Base-by-base conservation (phyloP, 2,888 invertebrate genomes). In the Zygaena filipendulae region DNA sequence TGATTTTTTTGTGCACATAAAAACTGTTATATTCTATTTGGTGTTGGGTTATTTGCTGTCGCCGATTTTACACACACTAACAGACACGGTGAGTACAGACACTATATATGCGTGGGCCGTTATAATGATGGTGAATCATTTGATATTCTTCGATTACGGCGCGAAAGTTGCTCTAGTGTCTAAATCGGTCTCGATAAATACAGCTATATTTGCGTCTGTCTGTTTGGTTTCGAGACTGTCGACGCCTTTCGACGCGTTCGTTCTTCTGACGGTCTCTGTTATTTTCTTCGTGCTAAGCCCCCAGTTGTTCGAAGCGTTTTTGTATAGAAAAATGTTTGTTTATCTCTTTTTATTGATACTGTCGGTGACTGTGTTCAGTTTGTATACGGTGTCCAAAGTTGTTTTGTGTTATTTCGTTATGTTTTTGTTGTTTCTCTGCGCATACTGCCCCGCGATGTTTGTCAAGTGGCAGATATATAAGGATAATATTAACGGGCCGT, bases 1-100 rank as follows among this genome's bases (percentile, higher is more conserved):
- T 5, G 57, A 47, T 1, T 33, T 62, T 3, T 33, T 67, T 0
- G 83, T 86, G 43, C 90, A 95, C 55, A 59, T 90, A 0, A 87
- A 91, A 60, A 95, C 91, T 0, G 85, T 91, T 0, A 52, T 91
- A 18, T 88, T 93, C 5, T 95, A 95, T 49, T 58, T 95, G 2
- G 85, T 90, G 0, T 90, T 96, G 54, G 95, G 95, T 1, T 95
- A 92, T 52, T 82, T 95, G 29, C 81, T 97, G 33, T 95, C 97
- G 0, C 98, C 97, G 0, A 85, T 97, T 10, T 68, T 97, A 16
- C 93, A 97, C 59, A 97, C 96, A 0, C 79, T 99, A 26, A 98
- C 99, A 0, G 94, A 95, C 57, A 95, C 97, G 0, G 92, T 99
- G 2, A 96, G 96, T 53, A 97, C 97, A 0, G 97, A 99, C 56